A percentile compares a stretch with the other conserved stretches of the same genome.
Evolutionary conservation across 2,113 vertebrate species (phyloP).

Genomic region (Toxotes jaculatrix): DNA sequence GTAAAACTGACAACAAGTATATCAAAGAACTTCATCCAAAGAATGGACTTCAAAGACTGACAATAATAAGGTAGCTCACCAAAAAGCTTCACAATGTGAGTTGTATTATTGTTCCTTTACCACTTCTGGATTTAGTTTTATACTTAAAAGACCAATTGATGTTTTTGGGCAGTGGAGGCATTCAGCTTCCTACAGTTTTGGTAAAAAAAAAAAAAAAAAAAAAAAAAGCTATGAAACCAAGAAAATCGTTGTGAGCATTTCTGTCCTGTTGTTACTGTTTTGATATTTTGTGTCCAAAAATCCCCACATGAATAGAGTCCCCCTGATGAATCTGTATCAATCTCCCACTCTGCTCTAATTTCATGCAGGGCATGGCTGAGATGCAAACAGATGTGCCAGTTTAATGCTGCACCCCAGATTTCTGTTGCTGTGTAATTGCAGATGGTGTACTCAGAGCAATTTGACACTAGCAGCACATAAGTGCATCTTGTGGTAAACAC

Average conservation of each 20-base stretch:
- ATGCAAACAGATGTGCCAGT: conserved; percentile 2
- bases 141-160: neutral
- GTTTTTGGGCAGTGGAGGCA: neutral
- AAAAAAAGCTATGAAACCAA: neutral
- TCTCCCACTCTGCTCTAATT: conserved; percentile 11
- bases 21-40: neutral
- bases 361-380: neutral
- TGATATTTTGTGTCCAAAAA: neutral
- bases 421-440: conserved; percentile 6
- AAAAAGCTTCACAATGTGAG: neutral
- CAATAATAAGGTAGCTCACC: neutral
- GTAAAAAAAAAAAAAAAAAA: neutral
- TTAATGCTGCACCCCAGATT: neutral
- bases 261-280: neutral
- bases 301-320: neutral
- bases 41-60: neutral
- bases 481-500: conserved; percentile 17
- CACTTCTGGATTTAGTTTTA: neutral
- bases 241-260: neutral
- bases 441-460: neutral
- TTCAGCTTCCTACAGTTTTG: neutral
- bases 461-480: conserved; percentile 20
- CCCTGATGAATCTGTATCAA: neutral
- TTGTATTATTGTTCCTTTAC: neutral
- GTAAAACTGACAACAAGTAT: neutral